A percentile compares a stretch with the other conserved stretches of the same genome.
Conservation (phyloP, 2,113 vertebrate genomes). For the Eublepharis macularius region DNA sequence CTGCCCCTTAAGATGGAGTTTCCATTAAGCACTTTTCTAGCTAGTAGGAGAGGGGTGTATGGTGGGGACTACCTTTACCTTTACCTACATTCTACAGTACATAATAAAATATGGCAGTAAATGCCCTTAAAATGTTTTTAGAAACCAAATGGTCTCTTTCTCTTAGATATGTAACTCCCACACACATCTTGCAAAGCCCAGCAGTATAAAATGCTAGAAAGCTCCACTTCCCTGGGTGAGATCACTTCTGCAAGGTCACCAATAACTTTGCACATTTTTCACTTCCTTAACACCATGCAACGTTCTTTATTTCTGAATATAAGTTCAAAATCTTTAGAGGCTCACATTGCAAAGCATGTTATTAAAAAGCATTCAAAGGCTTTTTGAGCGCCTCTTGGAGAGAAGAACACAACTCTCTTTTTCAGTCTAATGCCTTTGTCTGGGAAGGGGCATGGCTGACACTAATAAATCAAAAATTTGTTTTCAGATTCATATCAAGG, state of each 20-base stretch:
- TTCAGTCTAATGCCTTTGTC: constrained; percentile 47
- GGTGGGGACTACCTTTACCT: too few species aligned
- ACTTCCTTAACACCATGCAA: constrained; percentile 13
- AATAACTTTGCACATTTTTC: background rate
- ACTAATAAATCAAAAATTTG: constrained; percentile 51
- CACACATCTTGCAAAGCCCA: background rate
- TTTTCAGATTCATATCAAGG: constrained; percentile 55
- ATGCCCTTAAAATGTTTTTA: constrained; percentile 3
- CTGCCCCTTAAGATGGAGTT: too few species aligned
- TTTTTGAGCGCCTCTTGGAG: constrained; percentile 20
- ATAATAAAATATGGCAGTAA: background rate
- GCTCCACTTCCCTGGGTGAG: background rate
- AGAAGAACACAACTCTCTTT: constrained; percentile 46
- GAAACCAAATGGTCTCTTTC: too few species aligned
- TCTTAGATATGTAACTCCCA: background rate
- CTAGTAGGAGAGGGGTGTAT: too few species aligned
- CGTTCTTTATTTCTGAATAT: constrained; percentile 42
- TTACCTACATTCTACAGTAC: too few species aligned
- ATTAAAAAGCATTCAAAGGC: constrained; percentile 29
- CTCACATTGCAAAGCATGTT: constrained; percentile 32
- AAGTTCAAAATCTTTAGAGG: constrained; percentile 20
- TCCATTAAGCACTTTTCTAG: too few species aligned
- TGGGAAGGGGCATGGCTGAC: constrained; percentile 26
- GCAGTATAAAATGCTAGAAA: background rate
- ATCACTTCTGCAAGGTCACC: background rate